phyloP scores from a whole-genome alignment of 30 jellyfish, hydroid and myxozoan species.

The Aurelia coerulea region DNA sequence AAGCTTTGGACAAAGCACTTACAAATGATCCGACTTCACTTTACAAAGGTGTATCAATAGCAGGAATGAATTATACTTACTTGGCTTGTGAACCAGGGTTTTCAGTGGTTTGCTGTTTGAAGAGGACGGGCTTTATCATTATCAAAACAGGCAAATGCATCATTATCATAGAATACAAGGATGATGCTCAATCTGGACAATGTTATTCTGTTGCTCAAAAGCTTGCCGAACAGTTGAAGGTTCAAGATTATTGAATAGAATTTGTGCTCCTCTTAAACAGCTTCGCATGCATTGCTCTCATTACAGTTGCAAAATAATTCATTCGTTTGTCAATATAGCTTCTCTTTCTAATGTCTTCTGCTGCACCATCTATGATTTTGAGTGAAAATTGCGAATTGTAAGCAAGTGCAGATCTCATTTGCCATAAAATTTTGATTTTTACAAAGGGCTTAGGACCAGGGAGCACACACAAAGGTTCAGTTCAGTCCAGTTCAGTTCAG shows the following conservation, averaged over 20 bases:
- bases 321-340: too few species aligned
- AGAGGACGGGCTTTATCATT: conserved; percentile 52
- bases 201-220: conserved; percentile 61
- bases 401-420: too few species aligned
- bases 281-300: too few species aligned
- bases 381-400: too few species aligned
- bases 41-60: conserved; percentile 60
- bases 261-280: too few species aligned
- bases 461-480: too few species aligned
- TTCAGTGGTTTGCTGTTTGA: conserved; percentile 50
- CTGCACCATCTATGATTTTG: too few species aligned
- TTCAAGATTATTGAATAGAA: conserved; percentile 40
- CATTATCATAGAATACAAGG: conserved; percentile 49
- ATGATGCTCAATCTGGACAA: conserved; percentile 40
- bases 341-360: too few species aligned
- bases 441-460: too few species aligned
- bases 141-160: conserved; percentile 60
- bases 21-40: conserved; percentile 63
- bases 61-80: conserved; percentile 44
- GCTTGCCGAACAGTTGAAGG: conserved; percentile 64
- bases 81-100: conserved; percentile 78
- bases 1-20: conserved; percentile 42
- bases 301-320: too few species aligned
- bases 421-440: too few species aligned
- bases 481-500: too few species aligned